Base-by-base conservation (phyloP, 2,888 invertebrate genomes). In the Ormia ochracea region DNA sequence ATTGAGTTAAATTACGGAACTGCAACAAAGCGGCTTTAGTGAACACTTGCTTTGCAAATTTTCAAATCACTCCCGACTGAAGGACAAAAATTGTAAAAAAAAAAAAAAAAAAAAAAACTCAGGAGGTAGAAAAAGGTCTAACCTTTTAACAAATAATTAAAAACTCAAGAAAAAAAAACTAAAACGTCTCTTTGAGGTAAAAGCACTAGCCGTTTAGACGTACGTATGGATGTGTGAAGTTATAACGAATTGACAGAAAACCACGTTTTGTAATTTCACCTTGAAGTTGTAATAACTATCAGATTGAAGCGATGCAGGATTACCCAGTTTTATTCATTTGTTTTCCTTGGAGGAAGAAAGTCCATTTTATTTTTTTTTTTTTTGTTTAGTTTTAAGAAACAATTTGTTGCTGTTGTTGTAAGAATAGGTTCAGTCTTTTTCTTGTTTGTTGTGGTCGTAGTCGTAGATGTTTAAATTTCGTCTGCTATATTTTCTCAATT, bases 1-100 rank as follows among this genome's bases (percentile, higher is more conserved):
- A 94, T 96, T 96, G 94, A 93, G 85, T 26, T 50, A 45, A 45
- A 45, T 45, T 68, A 54, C 12, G 48, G 38, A 56, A 56, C 43
- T 48, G 21, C 31, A 65, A 74, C 9, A 6, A 69, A 31, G 50
- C n/a, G 31, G 33, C 28, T 48, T 63, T 48, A 59, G 14, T 28
- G n/a, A 48, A 48, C 63, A 58, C 50, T 58, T 38, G 41, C 48
- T 59, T 43, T 38, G 21, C 0, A 36, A 36, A 63, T 50, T 26
- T 56, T 52, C 3, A 41, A 43, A 9, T 26, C 17, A 65, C 68
- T 63, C 10, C 45, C 54, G 41, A 50, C 38, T 14, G 54, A 45
- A 17, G 63, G 17, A 50, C 48, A 41, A 54, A 28, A 31, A 31
- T 52, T 21, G 31, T 63, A 36, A 17, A 45, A 5, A n/a, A 45